These are phyloP conservation scores for Spicauda simplicius DNA, from an alignment of 2,888 invertebrate species.

Conservation along the genomic window DNA sequence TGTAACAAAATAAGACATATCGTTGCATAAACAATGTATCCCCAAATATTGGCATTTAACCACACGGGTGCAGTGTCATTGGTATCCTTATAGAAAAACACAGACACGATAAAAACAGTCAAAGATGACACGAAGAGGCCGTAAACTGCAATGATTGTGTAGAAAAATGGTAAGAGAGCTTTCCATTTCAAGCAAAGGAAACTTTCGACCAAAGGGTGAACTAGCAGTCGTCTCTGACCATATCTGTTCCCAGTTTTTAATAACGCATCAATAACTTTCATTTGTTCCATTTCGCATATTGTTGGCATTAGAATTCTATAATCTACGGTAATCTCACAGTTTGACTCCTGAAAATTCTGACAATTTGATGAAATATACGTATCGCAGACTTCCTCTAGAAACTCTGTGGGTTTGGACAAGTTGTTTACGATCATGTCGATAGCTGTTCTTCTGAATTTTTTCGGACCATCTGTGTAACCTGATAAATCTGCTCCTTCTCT, in stretches of 20 bases:
- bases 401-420: constrained; percentile 80
- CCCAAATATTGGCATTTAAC: constrained; percentile 64
- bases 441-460: constrained; percentile 72
- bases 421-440: constrained; percentile 81
- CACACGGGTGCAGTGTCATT: constrained; percentile 55
- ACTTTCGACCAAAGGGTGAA: constrained; percentile 85
- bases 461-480: constrained; percentile 68
- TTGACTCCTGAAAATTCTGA: constrained; percentile 64
- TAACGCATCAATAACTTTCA: constrained; percentile 83
- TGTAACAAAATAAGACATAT: constrained; percentile 69
- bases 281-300: constrained; percentile 76
- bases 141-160: constrained; percentile 77
- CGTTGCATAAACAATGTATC: constrained; percentile 65
- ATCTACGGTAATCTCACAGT: constrained; percentile 78
- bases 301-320: constrained; percentile 78
- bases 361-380: constrained; percentile 77
- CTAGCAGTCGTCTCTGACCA: constrained; percentile 73
- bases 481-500: constrained; percentile 78
- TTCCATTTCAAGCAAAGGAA: constrained; percentile 85
- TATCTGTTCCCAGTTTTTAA: constrained; percentile 81
- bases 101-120: constrained; percentile 75
- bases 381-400: constrained; percentile 81
- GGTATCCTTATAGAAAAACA: constrained; percentile 77
- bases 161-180: constrained; percentile 81
- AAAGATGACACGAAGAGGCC: constrained; percentile 77